Evolutionary conservation across 2,797 vertebrate genomes (phyloP), one percentile per base, ranked within the genome.

Genomic region (Atherinosoma microstoma): DNA sequence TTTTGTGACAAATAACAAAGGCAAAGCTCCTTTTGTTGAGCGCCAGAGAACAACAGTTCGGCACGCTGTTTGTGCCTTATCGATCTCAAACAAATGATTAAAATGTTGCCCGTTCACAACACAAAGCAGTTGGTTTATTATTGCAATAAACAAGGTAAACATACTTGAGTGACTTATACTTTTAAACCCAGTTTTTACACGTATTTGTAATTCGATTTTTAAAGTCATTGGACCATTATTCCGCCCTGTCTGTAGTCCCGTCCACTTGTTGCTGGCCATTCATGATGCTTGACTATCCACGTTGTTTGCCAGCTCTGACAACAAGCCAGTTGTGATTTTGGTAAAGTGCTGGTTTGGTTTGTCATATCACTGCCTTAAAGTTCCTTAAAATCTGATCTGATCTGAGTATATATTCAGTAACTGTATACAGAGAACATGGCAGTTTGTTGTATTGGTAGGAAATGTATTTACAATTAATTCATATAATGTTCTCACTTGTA

Each of bases 231-330:
- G 58, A 73, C 6, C 22, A 62, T 27, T 75, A 36, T 67, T 58
- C 72, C 22, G 56, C 61, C 60, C 56, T 67, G 30, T 64, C 45
- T 60, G 53, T 32, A 12, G 56, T 80, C 30, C 30, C 30, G 30
- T 32, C 74, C 88, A 92, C 92, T 93, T 93, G 92, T 93, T 92
- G 85, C 87, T 75, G 75, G 71, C 16, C 88, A 87, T 91, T 87
- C 79, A 88, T 86, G 71, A 80, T 62, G 71, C 71, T 68, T 75
- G 84, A 70, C 65, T 53, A 3, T 84, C 75, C 85, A 84, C 86
- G 80, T 83, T 87, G 82, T 76, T 86, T 57, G 63, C 35, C 34
- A 9, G 30, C 47, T 32, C 57, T 83, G 78, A 78, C 78, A 73
- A 83, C 73, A 65, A 82, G 24, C 38, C 40, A 7, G 27, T 54